Evolutionary conservation across 2,888 invertebrate species (phyloP).

Genomic region (Allophyes oxyacanthae): DNA sequence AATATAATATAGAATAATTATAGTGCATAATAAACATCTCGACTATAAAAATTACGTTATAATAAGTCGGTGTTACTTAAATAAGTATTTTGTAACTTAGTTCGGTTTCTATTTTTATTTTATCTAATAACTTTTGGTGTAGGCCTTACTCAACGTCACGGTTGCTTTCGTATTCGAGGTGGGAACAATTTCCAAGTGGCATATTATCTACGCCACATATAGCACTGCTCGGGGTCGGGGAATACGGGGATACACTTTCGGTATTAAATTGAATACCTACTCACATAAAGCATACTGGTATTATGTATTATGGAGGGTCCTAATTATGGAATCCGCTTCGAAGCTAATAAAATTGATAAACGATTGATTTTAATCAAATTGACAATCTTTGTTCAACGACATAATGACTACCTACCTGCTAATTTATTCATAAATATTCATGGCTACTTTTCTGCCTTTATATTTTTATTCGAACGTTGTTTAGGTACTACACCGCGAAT

Average conservation of each 20-base stretch:
- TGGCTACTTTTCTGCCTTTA: constrained; percentile 24
- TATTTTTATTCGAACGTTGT: constrained; percentile 31
- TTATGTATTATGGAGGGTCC: no score
- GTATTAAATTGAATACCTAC: no score
- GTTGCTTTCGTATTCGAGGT: not conserved
- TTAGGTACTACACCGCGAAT: constrained; percentile 47
- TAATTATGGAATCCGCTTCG: not conserved
- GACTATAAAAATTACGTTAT: constrained; percentile 25
- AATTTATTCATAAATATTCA: constrained; percentile 46
- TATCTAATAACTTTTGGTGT: constrained; percentile 18
- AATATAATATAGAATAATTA: constrained; percentile 5
- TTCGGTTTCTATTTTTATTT: constrained; percentile 5
- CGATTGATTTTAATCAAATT: constrained; percentile 20
- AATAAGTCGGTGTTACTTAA: constrained; percentile 32
- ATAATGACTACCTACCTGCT: constrained; percentile 33
- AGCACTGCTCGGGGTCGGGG: no score
- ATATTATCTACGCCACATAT: no score
- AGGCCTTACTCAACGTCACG: not conserved
- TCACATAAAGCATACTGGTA: no score
- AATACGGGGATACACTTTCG: no score
- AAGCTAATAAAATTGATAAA: constrained; percentile 1
- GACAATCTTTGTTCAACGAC: constrained; percentile 12
- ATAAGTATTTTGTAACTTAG: constrained; percentile 22
- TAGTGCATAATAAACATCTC: constrained; percentile 17
- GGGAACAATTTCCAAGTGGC: not conserved